phyloP scores from a whole-genome alignment of 1,140 invertebrate genomes.

The Caenorhabditis briggsae region DNA sequence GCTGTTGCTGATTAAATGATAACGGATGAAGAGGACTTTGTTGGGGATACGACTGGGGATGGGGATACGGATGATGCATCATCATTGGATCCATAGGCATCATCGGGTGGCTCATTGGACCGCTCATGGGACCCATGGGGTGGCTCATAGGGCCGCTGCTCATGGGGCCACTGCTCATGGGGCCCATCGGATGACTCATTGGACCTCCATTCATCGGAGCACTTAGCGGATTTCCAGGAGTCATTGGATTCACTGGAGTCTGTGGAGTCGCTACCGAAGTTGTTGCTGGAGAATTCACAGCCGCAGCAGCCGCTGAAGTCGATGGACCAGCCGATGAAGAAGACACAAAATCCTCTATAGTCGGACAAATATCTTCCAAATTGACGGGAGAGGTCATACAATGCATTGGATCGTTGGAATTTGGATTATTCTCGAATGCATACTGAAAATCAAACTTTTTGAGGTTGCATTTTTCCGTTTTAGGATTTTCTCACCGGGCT shows the following conservation, averaged over 20 bases:
- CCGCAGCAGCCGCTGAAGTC: background rate
- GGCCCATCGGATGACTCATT: too few species aligned
- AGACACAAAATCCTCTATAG: constrained; percentile 9
- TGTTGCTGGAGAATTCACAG: background rate
- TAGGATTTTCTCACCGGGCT: background rate
- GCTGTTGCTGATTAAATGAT: constrained; percentile 15
- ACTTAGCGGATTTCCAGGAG: too few species aligned
- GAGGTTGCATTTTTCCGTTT: background rate
- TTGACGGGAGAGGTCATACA: constrained; percentile 18
- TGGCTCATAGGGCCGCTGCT: too few species aligned
- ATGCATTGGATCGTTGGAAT: constrained; percentile 16
- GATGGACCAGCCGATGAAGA: background rate
- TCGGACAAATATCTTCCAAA: constrained; percentile 35
- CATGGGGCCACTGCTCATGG: too few species aligned
- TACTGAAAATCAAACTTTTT: background rate
- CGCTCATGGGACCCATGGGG: too few species aligned
- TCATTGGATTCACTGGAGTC: too few species aligned
- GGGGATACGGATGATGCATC: background rate
- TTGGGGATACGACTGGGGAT: background rate
- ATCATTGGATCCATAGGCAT: background rate
- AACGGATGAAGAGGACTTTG: background rate
- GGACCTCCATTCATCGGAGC: too few species aligned
- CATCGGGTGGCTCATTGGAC: too few species aligned
- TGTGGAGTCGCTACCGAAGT: background rate
- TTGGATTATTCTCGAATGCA: constrained; percentile 3